Base-by-base conservation (phyloP, 2,888 invertebrate genomes). In the Athalia circularis region DNA sequence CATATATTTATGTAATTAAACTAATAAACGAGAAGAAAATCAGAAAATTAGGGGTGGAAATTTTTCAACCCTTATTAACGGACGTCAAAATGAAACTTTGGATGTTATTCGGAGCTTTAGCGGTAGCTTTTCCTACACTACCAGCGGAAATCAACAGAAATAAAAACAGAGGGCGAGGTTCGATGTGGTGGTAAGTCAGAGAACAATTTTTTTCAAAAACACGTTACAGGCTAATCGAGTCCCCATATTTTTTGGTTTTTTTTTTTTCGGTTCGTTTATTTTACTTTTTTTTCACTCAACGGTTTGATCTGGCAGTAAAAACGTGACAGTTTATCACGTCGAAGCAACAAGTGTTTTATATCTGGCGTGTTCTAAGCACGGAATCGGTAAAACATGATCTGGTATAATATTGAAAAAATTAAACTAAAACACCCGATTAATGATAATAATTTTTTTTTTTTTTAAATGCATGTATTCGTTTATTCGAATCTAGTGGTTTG, bases 181-280 rank as follows among this genome's bases (percentile, higher is more conserved):
- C 96, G 86, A 96, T 96, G 95, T 97, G 97, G 97, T 97, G 97
- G 96, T 97, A 92, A 93, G 96, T 93, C 4, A n/a, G 50, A 13
- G 8, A 47, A 43, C 13, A 5, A 0, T 29, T 11, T 62, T 62
- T 61, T 6, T 62, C 62, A 5, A 62, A 15, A 54, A 4, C 54
- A n/a, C n/a, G 2, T n/a, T n/a, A 54, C 8, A 3, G 54, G 54
- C n/a, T 3, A 54, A 8, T 3, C n/a, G 8, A 11, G 8, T 54
- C 3, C n/a, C n/a, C n/a, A n/a, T 54, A 54, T 8, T 54, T 54
- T 54, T 54, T 54, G 29, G 29, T 29, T 54, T 54, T 54, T 54
- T 4, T 54, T 54, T 54, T 54, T 3, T 3, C 4, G 8, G n/a
- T n/a, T 54, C 4, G 9, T 54, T n/a, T 11, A 54, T 54, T 54